These are phyloP conservation scores for Pteria penguin DNA, from an alignment of 2,888 invertebrate genomes.

Conservation along the genomic window DNA sequence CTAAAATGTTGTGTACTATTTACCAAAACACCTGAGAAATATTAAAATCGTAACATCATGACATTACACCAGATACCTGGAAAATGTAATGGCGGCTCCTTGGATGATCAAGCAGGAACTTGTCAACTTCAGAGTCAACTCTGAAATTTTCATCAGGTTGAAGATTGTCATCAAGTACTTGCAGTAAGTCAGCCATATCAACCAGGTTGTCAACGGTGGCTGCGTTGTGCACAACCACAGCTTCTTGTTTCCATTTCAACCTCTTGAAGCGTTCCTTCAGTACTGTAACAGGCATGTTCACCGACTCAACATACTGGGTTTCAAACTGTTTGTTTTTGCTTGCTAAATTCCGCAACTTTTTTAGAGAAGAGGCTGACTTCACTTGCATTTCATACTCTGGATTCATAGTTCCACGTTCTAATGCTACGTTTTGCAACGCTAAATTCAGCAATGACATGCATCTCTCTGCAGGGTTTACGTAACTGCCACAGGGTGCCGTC, in stretches of 20 bases:
- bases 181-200: background rate
- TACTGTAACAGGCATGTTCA: background rate
- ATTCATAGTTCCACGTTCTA: too few species aligned
- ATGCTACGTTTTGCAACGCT: conserved; percentile 40
- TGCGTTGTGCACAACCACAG: conserved; percentile 25
- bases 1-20: too few species aligned
- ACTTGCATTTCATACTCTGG: conserved; percentile 22
- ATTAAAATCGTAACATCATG: too few species aligned
- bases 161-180: background rate
- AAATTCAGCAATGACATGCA: conserved; percentile 32
- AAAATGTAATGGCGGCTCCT: background rate
- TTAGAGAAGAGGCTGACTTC: conserved; percentile 13
- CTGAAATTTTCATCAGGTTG: background rate
- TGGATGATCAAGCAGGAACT: background rate
- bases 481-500: conserved; percentile 39
- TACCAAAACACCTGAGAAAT: too few species aligned
- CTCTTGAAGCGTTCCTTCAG: conserved; percentile 11
- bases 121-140: background rate
- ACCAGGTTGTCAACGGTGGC: background rate
- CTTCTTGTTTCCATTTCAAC: conserved; percentile 23
- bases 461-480: conserved; percentile 44
- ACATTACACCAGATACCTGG: too few species aligned
- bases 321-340: background rate
- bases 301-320: too few species aligned
- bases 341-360: conserved; percentile 5